Base-by-base conservation (phyloP, 2,113 vertebrate species). In the Gadus chalcogrammus region DNA sequence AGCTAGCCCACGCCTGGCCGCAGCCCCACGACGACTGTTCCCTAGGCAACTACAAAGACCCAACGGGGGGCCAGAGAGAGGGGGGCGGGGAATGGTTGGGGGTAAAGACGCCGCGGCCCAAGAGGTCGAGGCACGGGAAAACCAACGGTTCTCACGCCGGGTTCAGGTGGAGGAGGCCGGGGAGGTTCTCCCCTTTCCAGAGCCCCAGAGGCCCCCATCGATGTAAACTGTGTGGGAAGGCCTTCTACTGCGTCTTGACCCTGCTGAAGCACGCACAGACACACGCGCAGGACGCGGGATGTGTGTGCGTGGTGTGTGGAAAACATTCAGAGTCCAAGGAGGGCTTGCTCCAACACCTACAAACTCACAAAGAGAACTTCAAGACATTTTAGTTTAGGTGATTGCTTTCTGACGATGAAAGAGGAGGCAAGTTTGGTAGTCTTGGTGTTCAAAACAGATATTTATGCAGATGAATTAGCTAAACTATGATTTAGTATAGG, bases 141-240 rank as follows among this genome's bases (percentile, higher is more conserved):
- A 65, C 17, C 4, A 17, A 18, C n/a, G 3, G 35, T 11, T 6
- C 16, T n/a, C 35, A 48, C 17, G 31, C 18, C 11, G 9, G 35
- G 11, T 17, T 15, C 3, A 65, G 20, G 13, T 28, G 28, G 28
- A 64, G n/a, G 9, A 65, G 42, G 17, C n/a, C n/a, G 11, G 17
- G 64, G 4, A 18, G 2, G 16, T 48, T 17, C 20, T 15, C 27
- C 1, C 62, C 28, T 16, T 31, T 48, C 16, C 16, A 65, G 8
- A 17, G 31, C 31, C 2, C 64, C n/a, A 18, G 28, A 1, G 64
- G 31, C 48, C 64, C 64, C 4, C n/a, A 42, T 18, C 28, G 35
- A 13, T 65, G 64, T 65, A 65, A 65, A 20, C 16, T 35, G 9
- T 65, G 64, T 42, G 64, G 64, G 18, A 65, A 48, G 35, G 31